Evolutionary conservation across 64 coral and sea anemone species (phyloP), one percentile per base, ranked within the genome.

Genomic region (Stichodactyla mertensii): DNA sequence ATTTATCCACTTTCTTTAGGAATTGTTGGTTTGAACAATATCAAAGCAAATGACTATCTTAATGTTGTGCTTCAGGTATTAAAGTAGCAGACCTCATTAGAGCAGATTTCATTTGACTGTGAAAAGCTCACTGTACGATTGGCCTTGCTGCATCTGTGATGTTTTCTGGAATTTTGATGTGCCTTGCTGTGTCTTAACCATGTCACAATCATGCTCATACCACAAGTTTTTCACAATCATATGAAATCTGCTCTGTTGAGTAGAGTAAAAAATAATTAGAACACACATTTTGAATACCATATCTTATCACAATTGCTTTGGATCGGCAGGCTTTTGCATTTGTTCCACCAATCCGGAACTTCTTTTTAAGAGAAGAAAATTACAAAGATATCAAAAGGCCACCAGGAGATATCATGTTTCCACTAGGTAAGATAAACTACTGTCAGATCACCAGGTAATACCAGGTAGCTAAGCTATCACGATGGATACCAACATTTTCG

Each of bases 1-100:
- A 36, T 0, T 36, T 36, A 86, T 78, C 58, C 16, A 6, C 58
- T 87, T 52, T 7, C 84, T 89, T 51, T 45, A 98, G 95, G 95
- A 52, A 94, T 98, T 78, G 95, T 98, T 55, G 95, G 95, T 20
- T 60, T 98, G 71, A 98, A 98, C 69, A 98, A 98, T 86, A 98
- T 98, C 87, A 98, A 98, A 89, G 95, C 83, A 52, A 98, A 98
- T 82, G 95, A 98, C 64, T 98, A 98, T 84, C 84, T 98, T 9
- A 98, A 98, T 87, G 95, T 98, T 18, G 80, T 98, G 0, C 82
- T 98, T 20, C 95, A 98, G 90, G 95, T 94, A n/a, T n/a, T n/a
- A n/a, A 23, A 86, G 55, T 70, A 23, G 12, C 7, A 16, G 61
- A 19, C 56, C 23, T 10, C 20, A 52, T 70, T 59, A 13, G 52